Conservation (phyloP, 2,888 invertebrate species). For the Diloba caeruleocephala region DNA sequence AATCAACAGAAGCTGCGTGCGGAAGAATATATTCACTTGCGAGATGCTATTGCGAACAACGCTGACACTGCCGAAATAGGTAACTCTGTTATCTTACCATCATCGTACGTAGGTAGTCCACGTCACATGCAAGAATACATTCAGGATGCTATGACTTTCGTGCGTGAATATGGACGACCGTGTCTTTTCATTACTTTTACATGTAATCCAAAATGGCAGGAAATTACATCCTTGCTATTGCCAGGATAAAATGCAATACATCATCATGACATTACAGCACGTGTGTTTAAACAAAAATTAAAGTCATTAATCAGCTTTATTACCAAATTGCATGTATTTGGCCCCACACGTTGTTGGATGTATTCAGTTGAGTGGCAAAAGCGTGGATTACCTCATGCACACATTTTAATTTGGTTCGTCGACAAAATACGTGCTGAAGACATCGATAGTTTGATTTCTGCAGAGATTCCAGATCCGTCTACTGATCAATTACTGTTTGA, state of each 20-base stretch:
- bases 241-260: not conserved
- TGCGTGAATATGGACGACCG: not conserved
- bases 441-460: no score
- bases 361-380: slow-evolving; percentile 6
- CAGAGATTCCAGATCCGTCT: no score
- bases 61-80: not conserved
- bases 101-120: not conserved
- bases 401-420: slow-evolving; percentile 1
- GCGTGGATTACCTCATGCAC: slow-evolving; percentile 9
- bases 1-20: slow-evolving; percentile 14
- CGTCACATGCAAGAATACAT: not conserved
- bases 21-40: slow-evolving; percentile 15
- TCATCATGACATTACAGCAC: no score
- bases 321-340: not conserved
- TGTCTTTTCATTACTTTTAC: not conserved
- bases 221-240: not conserved
- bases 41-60: not conserved
- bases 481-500: no score
- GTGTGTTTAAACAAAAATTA: not conserved
- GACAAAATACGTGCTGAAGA: not conserved
- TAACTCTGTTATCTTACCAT: not conserved
- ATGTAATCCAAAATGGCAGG: not conserved
- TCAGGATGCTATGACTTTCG: not conserved
- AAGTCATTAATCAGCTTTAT: not conserved
- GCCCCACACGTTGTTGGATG: not conserved